phyloP scores from a whole-genome alignment of 1,140 invertebrate genomes.

The Drosophila ananassae region DNA sequence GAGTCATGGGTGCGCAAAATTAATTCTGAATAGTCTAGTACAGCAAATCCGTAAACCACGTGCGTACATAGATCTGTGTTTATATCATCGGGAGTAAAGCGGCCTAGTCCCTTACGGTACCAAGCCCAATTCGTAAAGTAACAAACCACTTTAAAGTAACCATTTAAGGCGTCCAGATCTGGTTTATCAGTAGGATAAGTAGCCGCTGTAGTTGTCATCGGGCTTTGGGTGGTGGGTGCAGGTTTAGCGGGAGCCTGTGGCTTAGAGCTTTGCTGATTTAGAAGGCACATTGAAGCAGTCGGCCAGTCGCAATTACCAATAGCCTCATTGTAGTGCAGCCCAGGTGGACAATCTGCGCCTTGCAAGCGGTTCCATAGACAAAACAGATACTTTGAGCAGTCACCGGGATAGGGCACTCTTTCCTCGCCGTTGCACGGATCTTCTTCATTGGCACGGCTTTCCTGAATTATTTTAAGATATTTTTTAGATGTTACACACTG shows the following conservation, averaged over 20 bases:
- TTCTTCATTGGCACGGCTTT: constrained; percentile 74
- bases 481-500: constrained; percentile 74
- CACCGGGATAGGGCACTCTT: constrained; percentile 87
- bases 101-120: constrained; percentile 92
- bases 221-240: constrained; percentile 58
- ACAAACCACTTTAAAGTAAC: constrained; percentile 91
- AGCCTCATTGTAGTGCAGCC: constrained; percentile 90
- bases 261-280: constrained; percentile 21
- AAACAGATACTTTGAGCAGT: constrained; percentile 90
- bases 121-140: constrained; percentile 98
- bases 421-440: constrained; percentile 87
- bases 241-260: constrained; percentile 50
- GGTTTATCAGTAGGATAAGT: constrained; percentile 78
- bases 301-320: constrained; percentile 92
- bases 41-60: constrained; percentile 96
- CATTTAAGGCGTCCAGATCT: constrained; percentile 84
- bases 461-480: constrained; percentile 66
- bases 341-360: constrained; percentile 89
- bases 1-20: constrained; percentile 93
- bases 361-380: constrained; percentile 92
- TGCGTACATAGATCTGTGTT: constrained; percentile 95
- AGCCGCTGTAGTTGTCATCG: constrained; percentile 69
- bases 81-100: constrained; percentile 93
- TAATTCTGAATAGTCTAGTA: constrained; percentile 91
- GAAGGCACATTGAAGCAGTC: constrained; percentile 87